Evolutionary conservation across 2,888 invertebrate genomes (phyloP).

Genomic region (Bombylius discolor): DNA sequence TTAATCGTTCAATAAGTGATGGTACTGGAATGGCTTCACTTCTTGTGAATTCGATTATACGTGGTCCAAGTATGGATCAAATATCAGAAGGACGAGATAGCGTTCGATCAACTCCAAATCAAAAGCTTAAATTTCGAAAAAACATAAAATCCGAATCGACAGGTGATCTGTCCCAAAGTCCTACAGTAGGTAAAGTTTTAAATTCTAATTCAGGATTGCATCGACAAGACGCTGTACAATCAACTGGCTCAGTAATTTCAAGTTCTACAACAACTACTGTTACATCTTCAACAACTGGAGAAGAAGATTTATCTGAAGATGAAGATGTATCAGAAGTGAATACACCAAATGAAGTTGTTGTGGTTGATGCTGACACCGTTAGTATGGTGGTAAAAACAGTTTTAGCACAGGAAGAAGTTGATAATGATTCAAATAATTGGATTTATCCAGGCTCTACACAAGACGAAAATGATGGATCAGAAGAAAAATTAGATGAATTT

Average conservation of each 20-base stretch:
- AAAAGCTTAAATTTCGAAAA: neutral
- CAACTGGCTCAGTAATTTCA: neutral
- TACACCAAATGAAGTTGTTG: conserved; percentile 20
- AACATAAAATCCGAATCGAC: conserved; percentile 31
- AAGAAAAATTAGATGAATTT: neutral
- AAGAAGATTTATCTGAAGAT: conserved; percentile 9
- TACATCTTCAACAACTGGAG: conserved; percentile 7
- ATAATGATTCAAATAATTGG: conserved; percentile 22
- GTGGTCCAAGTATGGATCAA: conserved; percentile 34
- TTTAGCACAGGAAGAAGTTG: conserved; percentile 27
- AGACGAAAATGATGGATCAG: neutral
- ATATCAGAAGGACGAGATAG: conserved; percentile 43
- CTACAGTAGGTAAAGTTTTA: neutral
- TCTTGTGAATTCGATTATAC: neutral
- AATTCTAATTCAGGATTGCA: neutral
- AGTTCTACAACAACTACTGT: conserved; percentile 1
- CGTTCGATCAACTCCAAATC: conserved; percentile 3
- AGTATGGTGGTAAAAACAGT: conserved; percentile 46
- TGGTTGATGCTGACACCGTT: conserved; percentile 43
- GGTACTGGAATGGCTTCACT: conserved; percentile 45
- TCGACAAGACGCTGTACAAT: neutral
- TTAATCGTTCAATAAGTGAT: conserved; percentile 30
- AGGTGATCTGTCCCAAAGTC: neutral
- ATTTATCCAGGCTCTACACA: conserved; percentile 28
- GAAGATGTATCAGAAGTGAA: conserved; percentile 21